Base-by-base conservation (phyloP, 2,113 vertebrate species). In the Pseudorasbora parva region DNA sequence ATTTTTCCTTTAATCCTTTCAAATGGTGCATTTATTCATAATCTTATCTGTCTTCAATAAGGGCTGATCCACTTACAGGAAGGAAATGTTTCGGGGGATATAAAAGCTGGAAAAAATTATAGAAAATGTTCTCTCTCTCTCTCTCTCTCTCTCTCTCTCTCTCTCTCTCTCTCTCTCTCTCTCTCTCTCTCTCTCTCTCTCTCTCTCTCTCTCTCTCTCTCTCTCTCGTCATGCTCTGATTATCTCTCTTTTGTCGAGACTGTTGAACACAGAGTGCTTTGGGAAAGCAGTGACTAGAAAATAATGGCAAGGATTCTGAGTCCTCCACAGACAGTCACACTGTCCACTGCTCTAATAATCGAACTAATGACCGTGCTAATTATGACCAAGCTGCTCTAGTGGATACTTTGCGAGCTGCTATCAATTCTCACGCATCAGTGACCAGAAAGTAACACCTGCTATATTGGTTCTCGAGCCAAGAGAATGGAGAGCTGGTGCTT, bases 221-320 rank as follows among this genome's bases (percentile, higher is more conserved):
- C 73, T 91, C 86, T 91, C 89, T 89, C n/a, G 91, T 91, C 90
- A 93, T 88, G 88, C 88, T 92, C 51, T 68, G 87, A 86, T 86
- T 85, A 87, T 79, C 89, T 89, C 84, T 91, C 87, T 91, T 85
- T 88, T 85, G 91, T 89, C 85, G 73, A 89, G 89, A 86, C 86
- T 90, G 90, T 90, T 93, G 90, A 91, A 86, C 92, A 92, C 85
- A 66, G 86, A 88, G 89, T 89, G 89, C 82, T 89, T 91, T 90
- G 87, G 87, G 86, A 89, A 89, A 89, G 84, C 88, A 87, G 79
- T 19, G 80, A 66, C 84, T 87, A 77, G 86, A 87, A 89, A 91
- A 88, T 89, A 84, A 74, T 76, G 77, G 56, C 10, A 25, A 30
- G 68, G 49, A 68, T 77, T 78, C 54, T 66, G 78, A 23, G 81